Percentiles rank a stretch among this genome's conserved stretches.
Evolutionary conservation across 2,797 vertebrate species (phyloP).

Genomic region (Antrozous pallidus): DNA sequence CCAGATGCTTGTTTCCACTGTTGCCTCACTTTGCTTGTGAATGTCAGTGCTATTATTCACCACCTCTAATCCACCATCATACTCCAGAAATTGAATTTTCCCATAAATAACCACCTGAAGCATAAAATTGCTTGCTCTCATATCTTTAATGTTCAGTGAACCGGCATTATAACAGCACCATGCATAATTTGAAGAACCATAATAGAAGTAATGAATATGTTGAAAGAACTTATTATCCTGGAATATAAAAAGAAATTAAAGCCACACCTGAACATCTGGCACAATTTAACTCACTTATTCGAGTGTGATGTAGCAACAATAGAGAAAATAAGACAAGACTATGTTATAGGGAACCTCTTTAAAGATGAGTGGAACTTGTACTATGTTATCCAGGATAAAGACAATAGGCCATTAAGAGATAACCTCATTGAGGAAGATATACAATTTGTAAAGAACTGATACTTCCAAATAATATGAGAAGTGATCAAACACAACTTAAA

Average conservation of each 20-base stretch:
- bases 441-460: not conserved
- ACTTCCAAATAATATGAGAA: not conserved
- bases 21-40: slow-evolving; percentile 22
- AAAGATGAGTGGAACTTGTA: not conserved
- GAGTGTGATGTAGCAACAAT: not conserved
- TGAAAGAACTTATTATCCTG: slow-evolving; percentile 40
- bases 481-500: not conserved
- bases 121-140: slow-evolving; percentile 49
- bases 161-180: not conserved
- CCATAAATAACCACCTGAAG: slow-evolving; percentile 50
- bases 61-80: not conserved
- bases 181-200: slow-evolving; percentile 31
- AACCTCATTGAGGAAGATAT: not conserved
- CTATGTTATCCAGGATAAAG: not conserved
- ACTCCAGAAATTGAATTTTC: slow-evolving; percentile 45
- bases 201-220: slow-evolving; percentile 43
- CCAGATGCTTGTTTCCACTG: not conserved
- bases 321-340: not conserved
- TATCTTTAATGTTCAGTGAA: slow-evolving; percentile 53
- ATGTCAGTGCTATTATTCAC: not conserved
- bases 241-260: slow-evolving; percentile 20
- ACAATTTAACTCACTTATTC: not conserved
- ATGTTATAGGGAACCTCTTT: not conserved
- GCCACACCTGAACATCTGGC: not conserved
- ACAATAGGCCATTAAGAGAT: not conserved